Evolutionary conservation across 2,888 invertebrate genomes (phyloP).

Genomic region (Caprella mutica): DNA sequence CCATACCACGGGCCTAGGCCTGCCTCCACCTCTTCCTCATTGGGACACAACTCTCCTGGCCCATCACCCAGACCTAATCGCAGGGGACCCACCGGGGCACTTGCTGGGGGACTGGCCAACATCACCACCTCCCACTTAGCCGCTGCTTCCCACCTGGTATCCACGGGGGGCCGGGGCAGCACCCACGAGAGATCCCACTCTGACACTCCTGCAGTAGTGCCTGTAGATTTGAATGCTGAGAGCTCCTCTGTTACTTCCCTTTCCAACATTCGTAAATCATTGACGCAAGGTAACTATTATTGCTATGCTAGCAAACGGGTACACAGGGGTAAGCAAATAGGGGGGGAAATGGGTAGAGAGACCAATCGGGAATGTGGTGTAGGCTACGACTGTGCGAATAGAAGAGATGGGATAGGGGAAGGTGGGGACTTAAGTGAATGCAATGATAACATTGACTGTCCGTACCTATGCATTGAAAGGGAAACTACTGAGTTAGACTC

Average conservation of each 20-base stretch:
- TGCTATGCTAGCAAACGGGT: too few species aligned
- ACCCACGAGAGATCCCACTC: constrained; percentile 75
- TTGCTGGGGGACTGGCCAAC: constrained; percentile 42
- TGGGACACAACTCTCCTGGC: constrained; percentile 36
- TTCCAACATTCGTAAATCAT: constrained; percentile 47
- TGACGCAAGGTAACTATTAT: constrained; percentile 30
- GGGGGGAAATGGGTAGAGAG: too few species aligned
- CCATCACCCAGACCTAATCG: constrained; percentile 37
- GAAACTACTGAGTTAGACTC: too few species aligned
- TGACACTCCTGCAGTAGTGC: constrained; percentile 68
- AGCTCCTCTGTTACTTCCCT: constrained; percentile 90
- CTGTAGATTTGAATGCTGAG: constrained; percentile 82
- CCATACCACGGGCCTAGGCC: constrained; percentile 70
- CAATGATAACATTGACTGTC: too few species aligned
- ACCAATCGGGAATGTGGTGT: too few species aligned
- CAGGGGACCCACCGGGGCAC: constrained; percentile 39
- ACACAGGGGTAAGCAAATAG: too few species aligned
- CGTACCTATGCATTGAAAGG: too few species aligned
- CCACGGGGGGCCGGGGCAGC: constrained; percentile 32
- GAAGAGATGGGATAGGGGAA: too few species aligned
- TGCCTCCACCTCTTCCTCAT: constrained; percentile 41
- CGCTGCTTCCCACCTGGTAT: constrained; percentile 39
- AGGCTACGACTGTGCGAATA: too few species aligned
- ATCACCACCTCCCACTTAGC: constrained; percentile 40
- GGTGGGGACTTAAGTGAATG: too few species aligned